Base-by-base conservation (phyloP, 2,888 invertebrate genomes). In the Microctonus hyperodae region DNA sequence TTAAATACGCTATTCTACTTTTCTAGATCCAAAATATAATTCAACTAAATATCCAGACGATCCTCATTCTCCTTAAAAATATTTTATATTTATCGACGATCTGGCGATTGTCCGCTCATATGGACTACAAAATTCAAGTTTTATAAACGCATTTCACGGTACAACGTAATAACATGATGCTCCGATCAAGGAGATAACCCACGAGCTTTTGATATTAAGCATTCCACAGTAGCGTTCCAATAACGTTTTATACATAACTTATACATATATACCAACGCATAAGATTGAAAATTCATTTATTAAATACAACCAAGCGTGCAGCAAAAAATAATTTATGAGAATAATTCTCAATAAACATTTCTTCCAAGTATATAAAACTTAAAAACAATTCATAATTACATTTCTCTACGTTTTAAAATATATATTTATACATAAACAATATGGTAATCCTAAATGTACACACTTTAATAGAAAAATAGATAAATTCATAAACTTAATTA, bases 191-290 rank as follows among this genome's bases (percentile, higher is more conserved):
- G 33, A 33, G 20, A 10, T 56, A 53, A 51, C 70, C 70, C 67
- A 70, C 66, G 64, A 53, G 68, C 40, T 74, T 73, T 70, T 70
- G 75, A 79, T 81, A 82, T 82, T 83, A 82, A 82, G 81, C 81
- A 82, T 82, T 83, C 82, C 81, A 71, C 75, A 70, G 73, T 68
- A 72, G 69, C 76, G 77, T 79, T 79, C 78, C 78, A 80, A 81
- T 81, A 82, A 80, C 65, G 76, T 75, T 73, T n/a, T n/a, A n/a
- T n/a, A n/a, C n/a, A n/a, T n/a, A n/a, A n/a, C n/a, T n/a, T 33
- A 28, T 35, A 77, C 76, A 76, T 80, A 78, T 78, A 76, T 81
- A n/a, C n/a, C 76, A 79, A 79, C 78, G 78, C 76, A 73, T 65
- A 69, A 76, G 76, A 72, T 77, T 76, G 71, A 77, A 79, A 81